phyloP scores from a whole-genome alignment of 2,113 vertebrate genomes.

The Ailuropoda melanoleuca region DNA sequence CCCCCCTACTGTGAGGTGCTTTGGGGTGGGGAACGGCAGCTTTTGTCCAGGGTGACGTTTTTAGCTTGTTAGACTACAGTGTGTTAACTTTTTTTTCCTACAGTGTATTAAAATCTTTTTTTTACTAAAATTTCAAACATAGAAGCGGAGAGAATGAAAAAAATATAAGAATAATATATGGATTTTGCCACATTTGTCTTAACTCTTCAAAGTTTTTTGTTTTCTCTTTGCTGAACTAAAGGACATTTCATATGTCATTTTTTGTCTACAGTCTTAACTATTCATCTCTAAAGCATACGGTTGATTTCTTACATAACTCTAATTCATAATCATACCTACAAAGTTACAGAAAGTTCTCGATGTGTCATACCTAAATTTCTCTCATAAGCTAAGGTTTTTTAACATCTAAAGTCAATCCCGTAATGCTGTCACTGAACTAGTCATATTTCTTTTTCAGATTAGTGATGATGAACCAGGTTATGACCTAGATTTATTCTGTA shows the following conservation, averaged over 20 bases:
- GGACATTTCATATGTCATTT: constrained; percentile 4
- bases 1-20: neutral
- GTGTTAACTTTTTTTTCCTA: neutral
- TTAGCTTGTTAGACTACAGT: constrained; percentile 41
- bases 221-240: constrained; percentile 13
- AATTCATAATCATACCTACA: neutral
- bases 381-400: neutral
- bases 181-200: constrained; percentile 49
- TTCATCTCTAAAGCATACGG: constrained; percentile 13
- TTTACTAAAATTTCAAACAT: constrained; percentile 2
- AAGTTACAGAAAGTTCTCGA: constrained; percentile 6
- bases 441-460: constrained; percentile 89
- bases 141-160: neutral
- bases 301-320: constrained; percentile 28
- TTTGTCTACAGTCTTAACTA: neutral
- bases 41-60: constrained; percentile 40
- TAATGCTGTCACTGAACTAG: constrained; percentile 48
- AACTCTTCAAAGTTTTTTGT: neutral
- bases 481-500: constrained; percentile 97
- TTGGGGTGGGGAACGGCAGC: neutral
- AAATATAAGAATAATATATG: too few species aligned
- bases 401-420: neutral
- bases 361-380: constrained; percentile 21
- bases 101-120: neutral
- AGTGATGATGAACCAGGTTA: constrained; percentile 96